Base-by-base conservation (phyloP, 2,888 invertebrate species). In the Phorcus lineatus region DNA sequence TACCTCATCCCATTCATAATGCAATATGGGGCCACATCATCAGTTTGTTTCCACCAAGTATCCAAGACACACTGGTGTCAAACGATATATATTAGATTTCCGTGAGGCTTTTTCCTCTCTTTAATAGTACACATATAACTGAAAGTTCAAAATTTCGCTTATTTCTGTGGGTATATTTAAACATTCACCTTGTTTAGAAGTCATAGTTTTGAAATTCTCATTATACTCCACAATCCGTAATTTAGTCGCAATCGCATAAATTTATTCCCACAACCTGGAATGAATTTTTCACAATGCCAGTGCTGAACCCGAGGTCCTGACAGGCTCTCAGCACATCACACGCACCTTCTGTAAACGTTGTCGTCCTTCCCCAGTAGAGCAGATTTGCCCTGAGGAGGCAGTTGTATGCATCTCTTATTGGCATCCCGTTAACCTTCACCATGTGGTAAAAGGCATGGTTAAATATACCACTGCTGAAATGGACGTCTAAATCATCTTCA, bases 401-500 rank as follows among this genome's bases (percentile, higher is more conserved):
- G 52, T 86, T 82, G 81, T 85, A 88, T 9, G 87, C 85, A 13
- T 81, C 77, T 40, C 55, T 75, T 7, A 81, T 66, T 40, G 74
- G 75, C 80, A 86, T 76, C 7, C 77, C 70, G 40, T 47, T 70
- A 1, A 66, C 70, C 13, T 77, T 55, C 0, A 82, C 81, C n/a
- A 87, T 77, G 2, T 40, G 53, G 62, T 85, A 89, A 79, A 87
- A 90, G 13, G 82, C 85, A 17, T 84, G 74, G 62, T 88, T 86
- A 80, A 82, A 88, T 9, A 89, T 79, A 0, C 90, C 90, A 76
- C 88, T 88, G 67, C 86, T 80, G 55, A 77, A 84, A 82, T 90
- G 89, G 6, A 87, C 86, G 55, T 89, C 84, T 36, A 86, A 75
- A 6, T 57, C 62, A 0, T 54, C 13, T 11, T 40, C 70, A 81